Evolutionary conservation across 1,140 invertebrate species (phyloP).

Genomic region (Drosophila cardini): DNA sequence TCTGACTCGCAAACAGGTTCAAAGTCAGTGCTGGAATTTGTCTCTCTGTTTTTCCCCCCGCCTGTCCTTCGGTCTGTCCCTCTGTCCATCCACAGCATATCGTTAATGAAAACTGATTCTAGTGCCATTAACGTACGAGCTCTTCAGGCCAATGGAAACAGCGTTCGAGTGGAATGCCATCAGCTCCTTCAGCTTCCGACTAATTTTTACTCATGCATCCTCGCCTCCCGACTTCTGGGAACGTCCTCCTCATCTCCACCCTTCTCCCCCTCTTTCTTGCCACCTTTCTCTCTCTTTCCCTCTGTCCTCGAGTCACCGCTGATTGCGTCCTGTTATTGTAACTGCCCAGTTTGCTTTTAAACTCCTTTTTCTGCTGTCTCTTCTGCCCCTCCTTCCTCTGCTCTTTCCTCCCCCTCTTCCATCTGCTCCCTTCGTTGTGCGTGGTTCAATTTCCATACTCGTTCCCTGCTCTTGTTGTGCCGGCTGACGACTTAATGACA

Average conservation of each 20-base stretch:
- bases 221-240: conserved; percentile 17
- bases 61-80: too few species aligned
- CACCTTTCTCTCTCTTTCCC: background rate
- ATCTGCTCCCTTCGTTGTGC: background rate
- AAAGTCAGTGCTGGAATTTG: background rate
- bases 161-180: conserved; percentile 63
- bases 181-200: conserved; percentile 37
- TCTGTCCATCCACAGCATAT: conserved; percentile 57
- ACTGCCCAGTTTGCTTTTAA: conserved; percentile 15
- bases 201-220: conserved; percentile 67
- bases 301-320: conserved; percentile 58
- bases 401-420: background rate
- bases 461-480: conserved; percentile 59
- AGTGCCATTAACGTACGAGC: conserved; percentile 82
- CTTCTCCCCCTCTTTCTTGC: too few species aligned
- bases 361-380: too few species aligned
- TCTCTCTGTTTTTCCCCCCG: too few species aligned
- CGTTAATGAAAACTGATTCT: conserved; percentile 83
- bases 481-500: conserved; percentile 80
- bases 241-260: background rate
- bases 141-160: conserved; percentile 64
- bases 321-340: conserved; percentile 65
- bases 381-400: too few species aligned
- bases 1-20: conserved; percentile 18
- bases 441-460: background rate